Percentiles rank a stretch among this genome's conserved stretches.
phyloP scores from a whole-genome alignment of 2,113 vertebrate genomes.

The Bucco capensis region DNA sequence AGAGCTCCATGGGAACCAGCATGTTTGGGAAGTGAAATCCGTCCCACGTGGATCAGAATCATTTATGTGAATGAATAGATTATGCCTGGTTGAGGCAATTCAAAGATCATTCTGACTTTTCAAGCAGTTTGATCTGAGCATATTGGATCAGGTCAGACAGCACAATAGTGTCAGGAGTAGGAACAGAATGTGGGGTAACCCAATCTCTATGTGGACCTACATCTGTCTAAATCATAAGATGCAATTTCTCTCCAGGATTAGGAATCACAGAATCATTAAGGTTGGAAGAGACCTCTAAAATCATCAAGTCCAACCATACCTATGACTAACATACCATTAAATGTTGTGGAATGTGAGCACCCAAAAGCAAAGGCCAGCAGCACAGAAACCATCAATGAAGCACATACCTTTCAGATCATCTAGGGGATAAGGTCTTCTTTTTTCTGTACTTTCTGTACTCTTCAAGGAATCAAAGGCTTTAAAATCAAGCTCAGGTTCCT shows the following conservation, averaged over 20 bases:
- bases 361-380: not conserved
- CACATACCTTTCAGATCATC: slow-evolving; percentile 34
- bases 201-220: not conserved
- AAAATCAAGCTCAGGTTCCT: not conserved
- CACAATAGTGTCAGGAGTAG: not conserved
- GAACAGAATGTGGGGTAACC: not conserved
- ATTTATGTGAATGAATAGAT: not conserved
- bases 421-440: not conserved
- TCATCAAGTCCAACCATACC: no score
- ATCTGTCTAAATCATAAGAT: not conserved
- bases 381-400: not conserved
- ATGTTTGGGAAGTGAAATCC: not conserved
- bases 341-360: not conserved
- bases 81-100: not conserved
- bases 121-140: not conserved
- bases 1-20: not conserved
- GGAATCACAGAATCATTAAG: no score
- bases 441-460: not conserved
- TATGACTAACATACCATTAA: no score
- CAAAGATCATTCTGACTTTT: not conserved
- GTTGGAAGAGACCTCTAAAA: no score
- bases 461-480: not conserved
- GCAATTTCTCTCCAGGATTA: not conserved
- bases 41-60: not conserved
- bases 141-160: not conserved